Evolutionary conservation across 2,797 vertebrate species (phyloP).

Genomic region (Psittacula derbiana): DNA sequence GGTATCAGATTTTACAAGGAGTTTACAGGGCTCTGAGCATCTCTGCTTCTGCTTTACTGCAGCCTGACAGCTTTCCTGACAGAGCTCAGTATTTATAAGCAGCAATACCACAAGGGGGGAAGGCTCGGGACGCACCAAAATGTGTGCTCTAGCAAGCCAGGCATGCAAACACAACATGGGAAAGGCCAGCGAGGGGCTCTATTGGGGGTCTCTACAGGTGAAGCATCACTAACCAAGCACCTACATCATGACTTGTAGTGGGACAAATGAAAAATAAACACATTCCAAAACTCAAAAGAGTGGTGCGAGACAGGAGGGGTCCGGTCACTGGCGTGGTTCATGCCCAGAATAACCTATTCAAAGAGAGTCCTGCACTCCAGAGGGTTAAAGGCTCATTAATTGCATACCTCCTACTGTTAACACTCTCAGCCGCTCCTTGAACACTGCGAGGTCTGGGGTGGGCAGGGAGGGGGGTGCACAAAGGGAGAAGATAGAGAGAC

Average conservation of each 20-base stretch:
- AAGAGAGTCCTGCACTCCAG: slow-evolving; percentile 70
- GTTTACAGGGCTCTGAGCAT: neutral
- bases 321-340: slow-evolving; percentile 34
- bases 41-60: slow-evolving; percentile 31
- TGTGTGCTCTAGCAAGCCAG: neutral
- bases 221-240: neutral
- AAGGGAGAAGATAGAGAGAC: slow-evolving; percentile 78
- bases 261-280: neutral
- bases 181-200: neutral
- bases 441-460: slow-evolving; percentile 88
- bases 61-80: neutral
- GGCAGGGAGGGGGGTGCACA: slow-evolving; percentile 65
- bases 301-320: neutral
- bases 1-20: neutral
- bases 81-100: neutral
- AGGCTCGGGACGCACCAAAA: neutral
- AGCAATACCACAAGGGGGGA: neutral
- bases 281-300: neutral
- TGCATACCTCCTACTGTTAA: slow-evolving; percentile 96
- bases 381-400: slow-evolving; percentile 66
- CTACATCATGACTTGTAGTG: neutral
- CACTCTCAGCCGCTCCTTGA: slow-evolving; percentile 93
- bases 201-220: neutral
- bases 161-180: neutral
- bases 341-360: slow-evolving; percentile 73